phyloP scores from a whole-genome alignment of 2,113 vertebrate genomes.

The Lasiurus borealis region DNA sequence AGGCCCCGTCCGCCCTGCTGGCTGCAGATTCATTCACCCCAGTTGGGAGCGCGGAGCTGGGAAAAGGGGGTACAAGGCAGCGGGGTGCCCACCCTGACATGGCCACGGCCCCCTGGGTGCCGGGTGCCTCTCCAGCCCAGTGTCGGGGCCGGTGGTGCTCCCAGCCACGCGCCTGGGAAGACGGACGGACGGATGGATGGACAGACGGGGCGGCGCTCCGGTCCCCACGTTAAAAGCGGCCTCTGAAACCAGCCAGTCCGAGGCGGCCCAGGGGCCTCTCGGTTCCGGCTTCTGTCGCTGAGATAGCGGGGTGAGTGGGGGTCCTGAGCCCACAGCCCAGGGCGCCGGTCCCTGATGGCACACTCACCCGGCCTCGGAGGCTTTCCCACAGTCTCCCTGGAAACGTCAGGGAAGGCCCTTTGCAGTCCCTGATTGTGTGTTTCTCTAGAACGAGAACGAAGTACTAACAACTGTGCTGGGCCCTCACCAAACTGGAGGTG shows the following conservation, averaged over 20 bases:
- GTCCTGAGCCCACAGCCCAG: accelerated
- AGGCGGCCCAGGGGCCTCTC: no score
- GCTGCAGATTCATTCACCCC: background rate
- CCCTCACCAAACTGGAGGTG: no score
- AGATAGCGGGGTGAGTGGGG: background rate
- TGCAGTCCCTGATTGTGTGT: background rate
- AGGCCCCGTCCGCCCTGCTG: accelerated
- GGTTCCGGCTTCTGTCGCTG: background rate
- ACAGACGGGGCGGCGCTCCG: accelerated
- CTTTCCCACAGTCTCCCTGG: background rate
- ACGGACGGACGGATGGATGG: background rate
- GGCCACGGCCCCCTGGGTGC: accelerated
- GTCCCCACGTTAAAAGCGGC: background rate
- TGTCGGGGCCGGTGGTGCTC: accelerated
- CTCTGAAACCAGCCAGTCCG: background rate
- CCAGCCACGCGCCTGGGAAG: accelerated
- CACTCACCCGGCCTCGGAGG: accelerated
- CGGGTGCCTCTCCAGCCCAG: no score
- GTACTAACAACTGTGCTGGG: background rate
- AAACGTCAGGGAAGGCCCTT: background rate
- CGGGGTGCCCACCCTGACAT: background rate
- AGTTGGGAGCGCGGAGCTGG: background rate
- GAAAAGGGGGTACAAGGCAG: accelerated
- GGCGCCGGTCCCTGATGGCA: accelerated
- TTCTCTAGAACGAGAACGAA: background rate